Conservation (phyloP, 2,888 invertebrate genomes). For the Agonum fuliginosum region DNA sequence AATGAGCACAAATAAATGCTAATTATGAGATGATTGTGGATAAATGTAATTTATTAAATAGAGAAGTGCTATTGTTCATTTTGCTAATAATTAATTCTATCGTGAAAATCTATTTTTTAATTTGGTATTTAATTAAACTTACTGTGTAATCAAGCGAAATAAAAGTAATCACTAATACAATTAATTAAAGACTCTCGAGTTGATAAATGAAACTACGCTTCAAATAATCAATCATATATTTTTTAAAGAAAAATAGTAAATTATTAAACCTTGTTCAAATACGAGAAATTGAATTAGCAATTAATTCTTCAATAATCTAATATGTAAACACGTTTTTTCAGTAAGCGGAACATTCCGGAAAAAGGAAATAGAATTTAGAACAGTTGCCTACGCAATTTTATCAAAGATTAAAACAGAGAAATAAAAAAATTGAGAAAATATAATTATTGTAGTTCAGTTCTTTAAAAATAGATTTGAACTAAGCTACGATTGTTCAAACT, state of each 20-base stretch:
- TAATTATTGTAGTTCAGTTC: no score
- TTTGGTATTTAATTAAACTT: background rate
- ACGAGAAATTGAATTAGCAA: slow-evolving; percentile 11
- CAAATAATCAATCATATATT: slow-evolving; percentile 6
- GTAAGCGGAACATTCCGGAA: slow-evolving; percentile 17
- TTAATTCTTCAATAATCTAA: slow-evolving; percentile 29
- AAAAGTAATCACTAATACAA: slow-evolving; percentile 7
- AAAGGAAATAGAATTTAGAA: slow-evolving; percentile 4
- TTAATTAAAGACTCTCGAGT: background rate
- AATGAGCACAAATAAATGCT: no score
- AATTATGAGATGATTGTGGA: no score
- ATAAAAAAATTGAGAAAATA: no score
- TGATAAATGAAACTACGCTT: slow-evolving; percentile 14
- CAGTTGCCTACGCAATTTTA: background rate
- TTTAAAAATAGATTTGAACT: no score
- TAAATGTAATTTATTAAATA: no score
- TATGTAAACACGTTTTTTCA: slow-evolving; percentile 24
- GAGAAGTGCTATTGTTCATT: no score
- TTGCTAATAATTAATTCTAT: no score
- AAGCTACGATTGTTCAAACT: no score
- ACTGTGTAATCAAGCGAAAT: slow-evolving; percentile 8
- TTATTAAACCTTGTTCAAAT: slow-evolving; percentile 20
- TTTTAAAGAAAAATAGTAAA: slow-evolving; percentile 27
- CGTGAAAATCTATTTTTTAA: no score
- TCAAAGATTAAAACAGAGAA: background rate